Percentiles rank a stretch among this genome's conserved stretches.
These are phyloP conservation scores for Columba janthina DNA, from an alignment of 2,113 vertebrate genomes.

Conservation along the genomic window DNA sequence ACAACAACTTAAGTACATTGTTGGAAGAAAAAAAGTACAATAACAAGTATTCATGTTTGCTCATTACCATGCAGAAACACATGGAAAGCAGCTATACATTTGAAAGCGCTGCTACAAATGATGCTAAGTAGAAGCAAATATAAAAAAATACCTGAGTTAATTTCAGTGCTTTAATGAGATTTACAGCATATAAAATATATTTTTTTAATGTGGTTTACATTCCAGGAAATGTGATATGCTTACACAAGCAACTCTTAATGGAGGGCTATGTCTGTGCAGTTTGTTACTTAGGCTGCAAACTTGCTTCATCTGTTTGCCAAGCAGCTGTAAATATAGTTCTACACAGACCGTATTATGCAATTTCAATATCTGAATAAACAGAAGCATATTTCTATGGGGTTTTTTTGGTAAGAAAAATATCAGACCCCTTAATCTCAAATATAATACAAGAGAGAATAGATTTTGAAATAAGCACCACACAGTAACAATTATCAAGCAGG, in stretches of 20 bases:
- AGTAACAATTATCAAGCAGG: background rate
- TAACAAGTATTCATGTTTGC: background rate
- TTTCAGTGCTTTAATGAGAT: constrained; percentile 2
- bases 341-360: background rate
- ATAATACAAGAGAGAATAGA: background rate
- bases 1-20: constrained; percentile 14
- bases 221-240: constrained; percentile 24
- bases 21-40: background rate
- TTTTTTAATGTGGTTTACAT: background rate
- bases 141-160: background rate
- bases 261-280: background rate
- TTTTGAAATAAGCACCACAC: background rate
- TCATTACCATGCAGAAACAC: background rate
- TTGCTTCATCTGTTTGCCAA: background rate
- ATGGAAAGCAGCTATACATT: background rate
- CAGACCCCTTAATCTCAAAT: background rate
- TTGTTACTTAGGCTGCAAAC: background rate
- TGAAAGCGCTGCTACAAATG: background rate
- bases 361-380: background rate
- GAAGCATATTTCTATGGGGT: background rate
- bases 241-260: background rate
- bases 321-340: background rate
- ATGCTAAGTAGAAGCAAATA: background rate
- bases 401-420: background rate
- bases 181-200: background rate